Conservation (phyloP, 2,113 vertebrate genomes). For the Aegypius monachus region DNA sequence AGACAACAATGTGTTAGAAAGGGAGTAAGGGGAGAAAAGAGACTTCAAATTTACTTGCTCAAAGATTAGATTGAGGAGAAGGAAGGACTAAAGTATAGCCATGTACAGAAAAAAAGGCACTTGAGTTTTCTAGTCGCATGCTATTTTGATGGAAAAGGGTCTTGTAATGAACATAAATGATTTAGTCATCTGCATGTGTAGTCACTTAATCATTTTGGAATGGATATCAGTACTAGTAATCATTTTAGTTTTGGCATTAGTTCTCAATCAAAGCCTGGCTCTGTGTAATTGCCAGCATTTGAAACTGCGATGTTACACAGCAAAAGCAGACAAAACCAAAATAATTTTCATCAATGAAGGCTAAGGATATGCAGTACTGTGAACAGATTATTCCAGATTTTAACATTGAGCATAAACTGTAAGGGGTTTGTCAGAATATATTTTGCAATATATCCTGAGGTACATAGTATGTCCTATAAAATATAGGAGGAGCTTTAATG, state of each 20-base stretch:
- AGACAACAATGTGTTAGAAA: not conserved
- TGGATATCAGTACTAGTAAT: not conserved
- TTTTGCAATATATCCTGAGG: not conserved
- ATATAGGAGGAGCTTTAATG: not conserved
- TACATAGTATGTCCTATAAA: not conserved
- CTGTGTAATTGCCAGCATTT: not conserved
- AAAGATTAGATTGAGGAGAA: not conserved
- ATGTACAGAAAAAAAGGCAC: not conserved
- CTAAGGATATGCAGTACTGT: not conserved
- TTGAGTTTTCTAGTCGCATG: not conserved
- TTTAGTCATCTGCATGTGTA: not conserved
- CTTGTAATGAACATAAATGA: not conserved
- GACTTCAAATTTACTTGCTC: not conserved
- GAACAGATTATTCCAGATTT: not conserved
- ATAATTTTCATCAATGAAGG: not conserved
- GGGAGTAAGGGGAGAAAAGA: not conserved
- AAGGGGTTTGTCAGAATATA: not conserved
- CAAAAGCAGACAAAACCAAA: constrained; percentile 9
- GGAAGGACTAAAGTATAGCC: not conserved
- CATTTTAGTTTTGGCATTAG: not conserved
- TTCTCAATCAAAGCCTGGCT: not conserved
- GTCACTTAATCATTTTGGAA: not conserved
- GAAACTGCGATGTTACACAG: not conserved
- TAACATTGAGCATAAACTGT: not conserved
- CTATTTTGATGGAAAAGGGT: not conserved